Base-by-base conservation (phyloP, 1,140 invertebrate species). In the Himalopsyche phryganea region DNA sequence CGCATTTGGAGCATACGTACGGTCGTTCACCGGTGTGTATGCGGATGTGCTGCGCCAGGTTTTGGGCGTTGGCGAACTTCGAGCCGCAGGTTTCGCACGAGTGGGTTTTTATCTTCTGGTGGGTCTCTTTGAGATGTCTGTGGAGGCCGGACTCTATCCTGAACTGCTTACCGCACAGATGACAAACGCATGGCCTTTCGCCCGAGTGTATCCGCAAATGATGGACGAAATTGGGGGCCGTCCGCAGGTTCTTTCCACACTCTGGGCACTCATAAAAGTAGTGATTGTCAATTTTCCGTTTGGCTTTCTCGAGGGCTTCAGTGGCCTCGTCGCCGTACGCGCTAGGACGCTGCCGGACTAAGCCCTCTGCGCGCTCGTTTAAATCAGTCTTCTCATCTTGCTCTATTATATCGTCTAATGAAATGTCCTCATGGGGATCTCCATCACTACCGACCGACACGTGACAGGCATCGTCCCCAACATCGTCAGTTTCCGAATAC, bases 81-180 rank as follows among this genome's bases (percentile, higher is more conserved):
- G 77, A 70, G n/a, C 79, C 77, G 50, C 82, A 84, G 1, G 77
- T 59, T 11, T 68, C 63, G 58, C 83, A 84, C 0, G 69, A 63
- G 53, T 74, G 79, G 1, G 83, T 81, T 54, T 82, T 81, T 0
- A 83, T 77, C 0, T 79, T 74, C 18, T 81, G 80, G 65, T 88
- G 86, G 0, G 85, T 84, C 52, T 85, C 81, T 10, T 78, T 75
- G 15, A 85, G 51, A 66, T 88, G 86, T 11, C 83, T 69, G 5
- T 77, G 76, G 13, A 86, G 68, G 1, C 84, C 83, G 67, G 81
- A 76, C 2, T 80, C 80, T 11, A 85, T 80, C 14, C 84, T 74
- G 69, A 90, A 91, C 59, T 85, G 83, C 67, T 88, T 89, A 0
- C 85, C 86, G 67, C 88, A 91, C 1, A 87, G 68, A 58, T 84